Evolutionary conservation across 1,140 invertebrate species (phyloP).

Genomic region (Artemia franciscana): DNA sequence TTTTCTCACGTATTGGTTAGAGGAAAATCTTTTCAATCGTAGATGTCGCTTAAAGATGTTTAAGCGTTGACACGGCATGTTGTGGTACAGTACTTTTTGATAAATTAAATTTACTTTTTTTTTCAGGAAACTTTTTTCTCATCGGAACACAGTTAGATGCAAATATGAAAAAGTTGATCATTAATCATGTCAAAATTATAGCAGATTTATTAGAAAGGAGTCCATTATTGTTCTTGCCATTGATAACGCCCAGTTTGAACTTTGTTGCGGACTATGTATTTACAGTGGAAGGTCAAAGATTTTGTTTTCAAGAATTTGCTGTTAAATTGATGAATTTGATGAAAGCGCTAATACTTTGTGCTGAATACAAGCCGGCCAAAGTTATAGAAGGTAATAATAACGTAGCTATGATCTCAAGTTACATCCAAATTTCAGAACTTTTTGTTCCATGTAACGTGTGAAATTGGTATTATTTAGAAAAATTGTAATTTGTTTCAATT

Average conservation of each 20-base stretch:
- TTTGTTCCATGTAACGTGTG: too few species aligned
- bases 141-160: slow-evolving; percentile 22
- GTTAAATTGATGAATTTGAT: slow-evolving; percentile 74
- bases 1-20: too few species aligned
- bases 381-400: slow-evolving; percentile 27
- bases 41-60: too few species aligned
- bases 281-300: slow-evolving; percentile 42
- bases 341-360: slow-evolving; percentile 51
- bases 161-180: slow-evolving; percentile 51
- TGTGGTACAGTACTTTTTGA: too few species aligned
- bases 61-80: too few species aligned
- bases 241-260: slow-evolving; percentile 50
- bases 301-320: slow-evolving; percentile 56
- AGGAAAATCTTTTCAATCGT: too few species aligned
- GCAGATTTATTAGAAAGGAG: slow-evolving; percentile 45
- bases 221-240: slow-evolving; percentile 48
- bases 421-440: too few species aligned
- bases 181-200: slow-evolving; percentile 39
- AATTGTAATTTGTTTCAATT: too few species aligned
- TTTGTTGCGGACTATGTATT: slow-evolving; percentile 67
- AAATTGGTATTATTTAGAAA: too few species aligned
- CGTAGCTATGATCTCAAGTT: too few species aligned
- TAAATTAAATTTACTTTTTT: slow-evolving; percentile 10
- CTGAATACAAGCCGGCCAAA: slow-evolving; percentile 42
- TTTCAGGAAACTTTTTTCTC: slow-evolving; percentile 4